phyloP scores from a whole-genome alignment of 2,113 vertebrate species.

The Pygoscelis antarcticus region DNA sequence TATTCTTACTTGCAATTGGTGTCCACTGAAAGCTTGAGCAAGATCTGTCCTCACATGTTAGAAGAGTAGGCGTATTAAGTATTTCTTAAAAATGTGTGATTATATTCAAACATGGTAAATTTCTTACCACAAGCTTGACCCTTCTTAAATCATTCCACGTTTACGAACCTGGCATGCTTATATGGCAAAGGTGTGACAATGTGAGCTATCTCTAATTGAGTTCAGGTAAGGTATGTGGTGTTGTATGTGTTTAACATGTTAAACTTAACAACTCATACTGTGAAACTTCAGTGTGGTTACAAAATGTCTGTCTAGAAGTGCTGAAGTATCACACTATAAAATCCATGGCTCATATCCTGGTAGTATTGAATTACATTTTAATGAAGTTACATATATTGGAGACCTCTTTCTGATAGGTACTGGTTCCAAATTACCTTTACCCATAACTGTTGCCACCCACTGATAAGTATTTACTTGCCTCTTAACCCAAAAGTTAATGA shows the following conservation, averaged over 20 bases:
- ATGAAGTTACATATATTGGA: background rate
- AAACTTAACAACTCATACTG: background rate
- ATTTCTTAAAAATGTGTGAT: background rate
- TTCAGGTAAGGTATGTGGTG: background rate
- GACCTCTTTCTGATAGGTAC: background rate
- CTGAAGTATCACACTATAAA: background rate
- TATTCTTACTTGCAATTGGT: background rate
- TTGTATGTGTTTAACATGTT: background rate
- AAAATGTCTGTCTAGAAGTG: background rate
- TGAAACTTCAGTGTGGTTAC: background rate
- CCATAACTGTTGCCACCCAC: background rate
- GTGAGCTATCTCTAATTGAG: background rate
- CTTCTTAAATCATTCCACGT: background rate
- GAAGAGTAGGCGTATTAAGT: background rate
- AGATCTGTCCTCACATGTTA: background rate
- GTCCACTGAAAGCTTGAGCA: background rate
- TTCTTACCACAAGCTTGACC: background rate
- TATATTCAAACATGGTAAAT: background rate
- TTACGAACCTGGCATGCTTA: background rate
- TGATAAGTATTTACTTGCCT: background rate
- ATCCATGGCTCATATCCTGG: background rate
- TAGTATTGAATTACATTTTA: background rate
- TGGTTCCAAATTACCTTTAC: background rate
- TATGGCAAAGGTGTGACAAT: background rate
- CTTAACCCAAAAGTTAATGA: background rate